phyloP scores from a whole-genome alignment of 2,797 vertebrate species.

The Gymnopithys bicolor region DNA sequence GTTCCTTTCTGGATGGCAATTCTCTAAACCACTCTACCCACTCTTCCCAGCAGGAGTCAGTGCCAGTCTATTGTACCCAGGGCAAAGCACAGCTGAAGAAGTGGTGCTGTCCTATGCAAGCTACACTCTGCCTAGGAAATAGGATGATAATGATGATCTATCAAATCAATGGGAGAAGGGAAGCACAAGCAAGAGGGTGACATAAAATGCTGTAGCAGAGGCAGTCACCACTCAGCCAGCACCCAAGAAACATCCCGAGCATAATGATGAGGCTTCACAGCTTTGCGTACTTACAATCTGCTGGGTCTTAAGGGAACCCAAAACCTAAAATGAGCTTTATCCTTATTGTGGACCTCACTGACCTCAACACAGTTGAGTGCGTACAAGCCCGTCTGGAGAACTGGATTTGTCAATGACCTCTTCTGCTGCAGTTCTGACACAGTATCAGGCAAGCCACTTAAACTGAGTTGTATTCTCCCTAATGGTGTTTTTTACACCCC shows the following conservation, averaged over 20 bases:
- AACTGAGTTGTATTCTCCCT: neutral
- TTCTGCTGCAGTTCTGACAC: neutral
- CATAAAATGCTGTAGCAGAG: neutral
- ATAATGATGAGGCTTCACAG: neutral
- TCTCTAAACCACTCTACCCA: neutral
- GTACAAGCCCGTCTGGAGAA: neutral
- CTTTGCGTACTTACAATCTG: neutral
- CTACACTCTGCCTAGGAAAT: neutral
- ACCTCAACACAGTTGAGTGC: neutral
- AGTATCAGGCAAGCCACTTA: neutral
- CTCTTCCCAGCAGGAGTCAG: neutral
- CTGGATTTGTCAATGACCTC: fast-evolving
- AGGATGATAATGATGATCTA: neutral
- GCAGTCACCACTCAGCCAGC: neutral
- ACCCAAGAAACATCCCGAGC: neutral
- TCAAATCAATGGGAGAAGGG: neutral
- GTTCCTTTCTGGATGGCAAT: neutral
- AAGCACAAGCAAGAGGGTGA: neutral
- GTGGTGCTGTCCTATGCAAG: neutral
- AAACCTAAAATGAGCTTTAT: neutral
- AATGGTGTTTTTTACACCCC: neutral
- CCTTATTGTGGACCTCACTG: neutral
- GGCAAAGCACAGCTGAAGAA: neutral
- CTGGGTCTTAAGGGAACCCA: neutral
- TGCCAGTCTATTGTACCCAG: neutral